Base-by-base conservation (phyloP, 1,140 invertebrate genomes). In the Drosophila lini region DNA sequence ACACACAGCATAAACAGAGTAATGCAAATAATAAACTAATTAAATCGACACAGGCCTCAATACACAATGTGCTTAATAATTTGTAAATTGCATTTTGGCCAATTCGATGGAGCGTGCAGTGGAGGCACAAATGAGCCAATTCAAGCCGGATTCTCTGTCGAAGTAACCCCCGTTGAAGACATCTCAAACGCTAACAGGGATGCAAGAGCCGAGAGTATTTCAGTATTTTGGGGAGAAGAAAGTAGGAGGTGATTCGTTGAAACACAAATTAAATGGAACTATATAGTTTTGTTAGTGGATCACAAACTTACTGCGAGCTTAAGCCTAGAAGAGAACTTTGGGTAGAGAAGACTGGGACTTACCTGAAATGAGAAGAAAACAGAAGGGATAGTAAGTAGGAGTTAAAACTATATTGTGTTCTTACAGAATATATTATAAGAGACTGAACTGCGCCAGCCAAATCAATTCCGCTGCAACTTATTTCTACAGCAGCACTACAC, bases 11-110 rank as follows among this genome's bases (percentile, higher is more conserved):
- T 36, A 55, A 32, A 58, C 22, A 16, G 60, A 61, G 78, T 52
- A 71, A 62, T 47, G 57, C 44, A 79, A 77, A 86, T 80, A 86
- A 88, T 86, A 80, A 90, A 86, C 81, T 90, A 90, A 90, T 90
- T 90, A 90, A 81, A 90, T 86, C 85, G 80, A 81, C 71, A 77
- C 62, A 82, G 45, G 58, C 73, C 73, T 58, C 42, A 55, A 53
- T 83, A 61, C 65, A 71, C 47, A 76, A 62, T 73, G 62, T 73
- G 83, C 67, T 76, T 58, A 63, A 88, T 78, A 61, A 71, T 86
- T 74, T 77, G 61, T 36, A 69, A 80, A 80, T 78, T 58, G 69
- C 41, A 45, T 56, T 71, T 48, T 19, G 40, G 55, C 36, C 44
- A 56, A 31, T 50, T 53, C 55, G 15, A 70, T 73, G 45, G 36